A percentile compares a stretch with the other conserved stretches of the same genome.
Evolutionary conservation across 2,797 vertebrate species (phyloP).

Genomic region (Pelodytes ibericus): DNA sequence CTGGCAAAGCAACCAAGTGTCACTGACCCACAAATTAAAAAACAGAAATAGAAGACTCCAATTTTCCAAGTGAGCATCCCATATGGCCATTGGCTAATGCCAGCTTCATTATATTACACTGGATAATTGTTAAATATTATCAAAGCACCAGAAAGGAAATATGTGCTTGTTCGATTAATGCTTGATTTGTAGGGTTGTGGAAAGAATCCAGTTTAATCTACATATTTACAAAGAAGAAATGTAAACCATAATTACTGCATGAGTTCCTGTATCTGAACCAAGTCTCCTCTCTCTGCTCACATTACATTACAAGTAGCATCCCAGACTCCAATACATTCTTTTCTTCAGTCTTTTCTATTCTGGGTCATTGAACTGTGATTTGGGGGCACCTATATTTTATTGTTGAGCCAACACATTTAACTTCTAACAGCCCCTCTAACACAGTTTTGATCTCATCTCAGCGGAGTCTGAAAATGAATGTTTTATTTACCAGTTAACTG

Average conservation of each 20-base stretch:
- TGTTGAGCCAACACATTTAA: constrained; percentile 51
- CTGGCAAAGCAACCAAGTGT: no score
- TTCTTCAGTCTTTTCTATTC: constrained; percentile 24
- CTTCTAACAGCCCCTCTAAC: constrained; percentile 41
- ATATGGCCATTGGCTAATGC: no score
- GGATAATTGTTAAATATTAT: no score
- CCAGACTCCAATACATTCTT: neutral
- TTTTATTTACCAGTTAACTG: constrained; percentile 39
- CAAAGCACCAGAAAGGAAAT: no score
- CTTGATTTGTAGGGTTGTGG: no score
- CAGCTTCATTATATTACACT: no score
- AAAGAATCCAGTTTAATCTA: no score
- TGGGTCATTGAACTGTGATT: constrained; percentile 46
- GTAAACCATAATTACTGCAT: neutral
- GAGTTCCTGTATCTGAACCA: neutral
- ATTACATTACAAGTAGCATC: neutral
- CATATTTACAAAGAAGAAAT: neutral
- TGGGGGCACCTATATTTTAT: constrained; percentile 46
- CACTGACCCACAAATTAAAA: no score
- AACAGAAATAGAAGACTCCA: no score
- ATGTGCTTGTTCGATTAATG: no score
- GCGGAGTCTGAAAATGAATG: constrained; percentile 41
- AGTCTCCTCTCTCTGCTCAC: neutral
- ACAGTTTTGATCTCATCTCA: constrained; percentile 28
- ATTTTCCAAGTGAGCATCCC: no score